Percentiles rank a stretch among this genome's conserved stretches.
Conservation (phyloP, 2,888 invertebrate genomes). For the Coenonympha glycerion region DNA sequence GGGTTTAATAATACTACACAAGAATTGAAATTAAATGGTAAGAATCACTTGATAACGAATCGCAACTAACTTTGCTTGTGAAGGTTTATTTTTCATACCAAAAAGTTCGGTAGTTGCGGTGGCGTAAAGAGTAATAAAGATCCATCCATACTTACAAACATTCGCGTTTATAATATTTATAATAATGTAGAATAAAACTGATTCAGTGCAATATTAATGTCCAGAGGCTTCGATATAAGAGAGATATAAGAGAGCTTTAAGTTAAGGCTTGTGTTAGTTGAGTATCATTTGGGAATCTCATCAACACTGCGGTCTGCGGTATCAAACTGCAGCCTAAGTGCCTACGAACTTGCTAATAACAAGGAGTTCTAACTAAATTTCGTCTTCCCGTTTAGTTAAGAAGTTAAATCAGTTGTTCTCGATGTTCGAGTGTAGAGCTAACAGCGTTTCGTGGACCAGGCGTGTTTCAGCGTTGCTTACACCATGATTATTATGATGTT, state of each 20-base stretch:
- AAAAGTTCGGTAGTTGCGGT: no score
- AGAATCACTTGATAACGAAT: no score
- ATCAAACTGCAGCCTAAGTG: conserved; percentile 6
- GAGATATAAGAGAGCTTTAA: neutral
- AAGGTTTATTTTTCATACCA: no score
- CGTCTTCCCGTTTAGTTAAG: conserved; percentile 9
- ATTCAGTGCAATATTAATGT: no score
- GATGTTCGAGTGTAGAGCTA: conserved; percentile 1
- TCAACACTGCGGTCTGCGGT: conserved; percentile 12
- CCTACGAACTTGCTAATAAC: conserved; percentile 10
- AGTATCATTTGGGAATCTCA: conserved; percentile 7
- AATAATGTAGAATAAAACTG: no score
- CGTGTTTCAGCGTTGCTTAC: neutral
- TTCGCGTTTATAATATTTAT: no score
- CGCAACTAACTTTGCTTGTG: no score
- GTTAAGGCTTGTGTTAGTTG: neutral
- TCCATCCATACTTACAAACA: no score
- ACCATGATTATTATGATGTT: neutral
- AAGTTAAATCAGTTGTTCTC: conserved; percentile 13
- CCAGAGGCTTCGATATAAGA: neutral
- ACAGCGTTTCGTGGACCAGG: neutral
- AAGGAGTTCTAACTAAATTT: conserved; percentile 12
- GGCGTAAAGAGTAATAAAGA: no score
- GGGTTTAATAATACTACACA: no score
- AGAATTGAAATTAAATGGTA: no score